phyloP scores from a whole-genome alignment of 2,797 vertebrate genomes.

The Muscicapa striata region DNA sequence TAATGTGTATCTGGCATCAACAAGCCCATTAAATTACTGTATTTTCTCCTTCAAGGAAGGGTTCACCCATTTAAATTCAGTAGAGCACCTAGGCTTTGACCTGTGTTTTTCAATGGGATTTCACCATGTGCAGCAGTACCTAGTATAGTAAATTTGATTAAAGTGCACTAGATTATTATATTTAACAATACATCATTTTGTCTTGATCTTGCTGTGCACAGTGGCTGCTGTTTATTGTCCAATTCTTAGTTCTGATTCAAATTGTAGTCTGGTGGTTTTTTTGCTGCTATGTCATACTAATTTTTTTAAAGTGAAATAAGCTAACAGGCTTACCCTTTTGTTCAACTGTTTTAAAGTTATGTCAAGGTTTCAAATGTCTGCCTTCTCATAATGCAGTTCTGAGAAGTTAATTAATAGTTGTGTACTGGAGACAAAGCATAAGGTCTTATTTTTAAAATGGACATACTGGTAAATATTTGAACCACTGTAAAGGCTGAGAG shows the following conservation, averaged over 20 bases:
- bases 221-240: neutral
- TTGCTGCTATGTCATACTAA: rapidly evolving
- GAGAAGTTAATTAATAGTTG: neutral
- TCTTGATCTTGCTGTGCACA: neutral
- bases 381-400: neutral
- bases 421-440: neutral
- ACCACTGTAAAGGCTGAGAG: neutral
- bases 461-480: neutral
- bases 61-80: neutral
- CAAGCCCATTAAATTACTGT: neutral
- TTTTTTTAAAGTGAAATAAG: neutral
- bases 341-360: neutral
- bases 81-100: neutral
- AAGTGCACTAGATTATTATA: neutral
- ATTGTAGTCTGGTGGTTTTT: neutral
- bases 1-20: neutral
- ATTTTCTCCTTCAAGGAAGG: neutral
- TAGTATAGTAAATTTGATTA: neutral
- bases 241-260: neutral
- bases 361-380: neutral
- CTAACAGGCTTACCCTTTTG: neutral
- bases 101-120: neutral
- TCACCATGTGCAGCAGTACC: neutral
- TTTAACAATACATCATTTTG: neutral
- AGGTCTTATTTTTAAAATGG: neutral